Evolutionary conservation across 2,113 vertebrate species (phyloP).

Genomic region (Actenoides hombroni): DNA sequence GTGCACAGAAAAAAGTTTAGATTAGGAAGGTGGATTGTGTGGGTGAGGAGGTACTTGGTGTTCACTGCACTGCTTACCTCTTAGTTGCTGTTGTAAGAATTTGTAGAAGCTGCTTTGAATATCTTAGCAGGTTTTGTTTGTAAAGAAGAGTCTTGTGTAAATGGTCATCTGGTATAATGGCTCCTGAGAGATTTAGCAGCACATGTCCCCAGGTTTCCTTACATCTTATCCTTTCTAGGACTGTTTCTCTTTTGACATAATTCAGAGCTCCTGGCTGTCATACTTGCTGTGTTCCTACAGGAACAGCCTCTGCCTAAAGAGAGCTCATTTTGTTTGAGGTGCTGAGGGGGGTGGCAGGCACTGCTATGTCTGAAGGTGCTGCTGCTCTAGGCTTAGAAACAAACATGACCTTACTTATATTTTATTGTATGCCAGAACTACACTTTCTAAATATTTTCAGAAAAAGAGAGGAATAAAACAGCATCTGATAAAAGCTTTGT

Average conservation of each 20-base stretch:
- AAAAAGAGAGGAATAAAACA: background rate
- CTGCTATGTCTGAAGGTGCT: background rate
- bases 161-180: background rate
- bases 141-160: background rate
- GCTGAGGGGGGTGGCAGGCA: background rate
- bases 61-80: background rate
- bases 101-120: background rate
- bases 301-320: background rate
- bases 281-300: background rate
- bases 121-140: background rate
- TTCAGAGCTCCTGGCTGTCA: background rate
- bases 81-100: background rate
- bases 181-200: background rate
- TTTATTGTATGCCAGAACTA: background rate
- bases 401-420: background rate
- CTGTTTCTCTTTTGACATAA: background rate
- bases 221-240: background rate
- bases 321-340: background rate
- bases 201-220: background rate
- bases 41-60: background rate
- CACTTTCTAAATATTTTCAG: background rate
- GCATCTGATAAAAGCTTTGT: background rate
- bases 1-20: background rate
- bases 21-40: background rate
- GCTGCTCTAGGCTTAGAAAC: background rate